Base-by-base conservation (phyloP, 2,113 vertebrate species). In the Lampris megalopsis region DNA sequence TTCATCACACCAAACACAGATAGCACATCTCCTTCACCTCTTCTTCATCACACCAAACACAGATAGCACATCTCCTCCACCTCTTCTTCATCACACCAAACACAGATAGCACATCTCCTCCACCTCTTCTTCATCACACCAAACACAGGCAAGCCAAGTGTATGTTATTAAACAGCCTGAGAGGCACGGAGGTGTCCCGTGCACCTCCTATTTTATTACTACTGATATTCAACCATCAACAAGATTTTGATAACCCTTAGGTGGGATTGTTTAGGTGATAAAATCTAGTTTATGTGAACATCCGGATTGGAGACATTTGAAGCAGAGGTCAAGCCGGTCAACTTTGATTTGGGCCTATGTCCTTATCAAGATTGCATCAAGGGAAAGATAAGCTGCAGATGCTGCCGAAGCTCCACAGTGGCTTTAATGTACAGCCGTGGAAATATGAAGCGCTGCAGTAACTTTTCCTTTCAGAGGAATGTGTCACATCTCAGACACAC, bases 81-180 rank as follows among this genome's bases (percentile, higher is more conserved):
- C 24, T 24, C 24, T 24, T 24, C 24, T 24, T 24, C 24, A 24
- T 24, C 24, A 24, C 24, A 24, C 24, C 24, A 24, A 24, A 24
- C 24, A 24, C 24, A 24, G 47, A 64, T 71, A 56, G 62, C 76
- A 69, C 80, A 63, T 65, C 80, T 86, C 71, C 8, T 80, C 81
- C 71, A 59, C 71, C 76, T 83, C 80, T 85, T 83, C 80, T 85
- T 86, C 73, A 84, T 90, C 81, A 87, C 36, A 69, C 78, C 79
- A 59, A 85, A 84, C 49, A 54, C 60, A 75, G 63, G 62, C 83
- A 52, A 80, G 81, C 68, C 86, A 70, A 66, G 64, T 80, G 63
- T 42, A 4, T 69, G 63, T 85, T 84, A 89, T 88, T 84, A 90
- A 81, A 80, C 68, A 67, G 52, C 56, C 73, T 63, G 36, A 83